phyloP scores from a whole-genome alignment of 2,888 invertebrate species.

The Acleris emargana region DNA sequence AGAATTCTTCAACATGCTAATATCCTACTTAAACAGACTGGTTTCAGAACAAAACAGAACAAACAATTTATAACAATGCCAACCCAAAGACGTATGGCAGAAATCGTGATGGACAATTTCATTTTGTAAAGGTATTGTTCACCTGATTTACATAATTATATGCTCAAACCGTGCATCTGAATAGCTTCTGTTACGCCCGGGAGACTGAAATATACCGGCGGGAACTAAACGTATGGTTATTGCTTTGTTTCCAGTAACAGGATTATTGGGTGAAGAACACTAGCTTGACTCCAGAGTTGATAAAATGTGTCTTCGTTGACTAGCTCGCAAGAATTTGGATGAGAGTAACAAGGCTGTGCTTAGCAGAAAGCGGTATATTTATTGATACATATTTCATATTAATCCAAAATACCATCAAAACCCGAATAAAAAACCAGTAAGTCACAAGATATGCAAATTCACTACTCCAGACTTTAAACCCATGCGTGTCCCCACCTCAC shows the following conservation, averaged over 20 bases:
- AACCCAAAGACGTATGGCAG: conserved; percentile 14
- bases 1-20: background rate
- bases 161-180: conserved; percentile 26
- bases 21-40: conserved; percentile 1
- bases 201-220: conserved; percentile 4
- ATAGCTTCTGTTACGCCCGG: conserved; percentile 19
- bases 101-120: conserved; percentile 34
- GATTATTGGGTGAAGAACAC: background rate
- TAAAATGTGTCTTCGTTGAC: background rate
- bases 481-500: too few relatives aligned
- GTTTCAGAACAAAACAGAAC: conserved; percentile 17
- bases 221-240: background rate
- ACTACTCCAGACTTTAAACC: too few relatives aligned
- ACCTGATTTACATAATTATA: conserved; percentile 34
- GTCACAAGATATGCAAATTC: too few relatives aligned
- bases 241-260: conserved; percentile 1
- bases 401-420: too few relatives aligned
- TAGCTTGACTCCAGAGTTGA: background rate
- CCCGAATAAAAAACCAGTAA: too few relatives aligned
- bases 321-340: too few relatives aligned
- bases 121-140: conserved; percentile 30
- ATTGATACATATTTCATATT: too few relatives aligned
- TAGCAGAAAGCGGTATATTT: too few relatives aligned
- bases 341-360: too few relatives aligned
- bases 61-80: conserved; percentile 18